These are phyloP conservation scores for Glomeris maerens DNA, from an alignment of 1,140 invertebrate species.

Conservation along the genomic window DNA sequence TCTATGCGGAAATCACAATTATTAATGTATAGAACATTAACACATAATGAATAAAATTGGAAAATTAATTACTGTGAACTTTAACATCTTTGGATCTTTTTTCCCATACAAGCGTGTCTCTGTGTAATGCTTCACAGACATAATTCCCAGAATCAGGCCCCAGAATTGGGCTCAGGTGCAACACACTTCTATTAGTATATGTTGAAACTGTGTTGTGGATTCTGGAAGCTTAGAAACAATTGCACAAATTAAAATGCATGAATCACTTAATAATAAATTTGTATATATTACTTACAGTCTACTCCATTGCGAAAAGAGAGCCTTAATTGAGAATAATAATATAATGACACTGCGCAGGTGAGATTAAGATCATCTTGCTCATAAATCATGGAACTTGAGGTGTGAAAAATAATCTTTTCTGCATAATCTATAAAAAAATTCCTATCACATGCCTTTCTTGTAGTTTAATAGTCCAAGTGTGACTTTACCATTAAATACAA, in stretches of 20 bases:
- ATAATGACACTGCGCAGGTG: neutral
- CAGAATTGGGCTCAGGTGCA: too few relatives aligned
- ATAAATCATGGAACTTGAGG: too few relatives aligned
- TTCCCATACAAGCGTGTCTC: neutral
- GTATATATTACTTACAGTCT: neutral
- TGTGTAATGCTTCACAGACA: neutral
- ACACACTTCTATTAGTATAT: neutral
- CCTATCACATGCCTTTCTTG: too few relatives aligned
- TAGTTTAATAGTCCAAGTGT: too few relatives aligned
- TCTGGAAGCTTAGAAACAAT: neutral
- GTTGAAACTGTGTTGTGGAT: neutral
- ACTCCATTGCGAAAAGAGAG: neutral
- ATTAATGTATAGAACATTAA: neutral
- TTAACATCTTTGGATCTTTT: neutral
- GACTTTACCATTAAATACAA: too few relatives aligned
- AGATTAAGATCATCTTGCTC: neutral
- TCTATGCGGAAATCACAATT: constrained; percentile 3
- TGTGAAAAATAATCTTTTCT: too few relatives aligned
- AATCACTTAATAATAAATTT: neutral
- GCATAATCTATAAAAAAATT: too few relatives aligned
- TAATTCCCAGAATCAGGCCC: too few relatives aligned
- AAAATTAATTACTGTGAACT: neutral
- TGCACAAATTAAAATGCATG: neutral
- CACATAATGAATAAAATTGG: neutral
- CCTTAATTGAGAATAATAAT: neutral